Percentiles rank a stretch among this genome's conserved stretches.
Evolutionary conservation across 2,113 vertebrate genomes (phyloP).

Genomic region (Albula goreensis): DNA sequence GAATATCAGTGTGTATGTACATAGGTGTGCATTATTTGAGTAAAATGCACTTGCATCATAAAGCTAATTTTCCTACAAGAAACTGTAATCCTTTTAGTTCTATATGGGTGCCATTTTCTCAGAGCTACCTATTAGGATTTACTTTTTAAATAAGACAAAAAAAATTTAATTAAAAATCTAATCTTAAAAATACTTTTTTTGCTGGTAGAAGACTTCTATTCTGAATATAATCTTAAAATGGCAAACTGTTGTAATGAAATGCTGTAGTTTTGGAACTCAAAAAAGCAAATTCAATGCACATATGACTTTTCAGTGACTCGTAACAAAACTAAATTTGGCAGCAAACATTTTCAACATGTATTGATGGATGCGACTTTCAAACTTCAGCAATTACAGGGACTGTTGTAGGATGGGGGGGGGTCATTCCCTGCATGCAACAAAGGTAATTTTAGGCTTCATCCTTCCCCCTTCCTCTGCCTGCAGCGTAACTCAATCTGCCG

Average conservation of each 20-base stretch:
- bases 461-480: slow-evolving; percentile 20
- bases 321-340: slow-evolving; percentile 13
- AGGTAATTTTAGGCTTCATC: slow-evolving; percentile 28
- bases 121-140: not conserved
- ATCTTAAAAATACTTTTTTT: not conserved
- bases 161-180: not conserved
- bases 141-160: not conserved
- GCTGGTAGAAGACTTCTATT: not conserved
- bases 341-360: slow-evolving; percentile 24
- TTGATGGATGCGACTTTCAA: slow-evolving; percentile 31
- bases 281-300: not conserved
- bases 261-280: not conserved
- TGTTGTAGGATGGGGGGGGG: not conserved
- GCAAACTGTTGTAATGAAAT: not conserved
- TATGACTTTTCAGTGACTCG: not conserved
- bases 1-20: too few relatives aligned
- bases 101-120: not conserved
- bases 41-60: not conserved
- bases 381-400: slow-evolving; percentile 13
- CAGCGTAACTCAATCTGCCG: slow-evolving; percentile 51
- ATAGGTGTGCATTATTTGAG: not conserved
- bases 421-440: slow-evolving; percentile 24
- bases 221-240: not conserved
- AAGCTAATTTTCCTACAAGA: not conserved
- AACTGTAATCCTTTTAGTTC: not conserved